Conservation (phyloP, 2,797 vertebrate species). For the Cichlasoma orientale region DNA sequence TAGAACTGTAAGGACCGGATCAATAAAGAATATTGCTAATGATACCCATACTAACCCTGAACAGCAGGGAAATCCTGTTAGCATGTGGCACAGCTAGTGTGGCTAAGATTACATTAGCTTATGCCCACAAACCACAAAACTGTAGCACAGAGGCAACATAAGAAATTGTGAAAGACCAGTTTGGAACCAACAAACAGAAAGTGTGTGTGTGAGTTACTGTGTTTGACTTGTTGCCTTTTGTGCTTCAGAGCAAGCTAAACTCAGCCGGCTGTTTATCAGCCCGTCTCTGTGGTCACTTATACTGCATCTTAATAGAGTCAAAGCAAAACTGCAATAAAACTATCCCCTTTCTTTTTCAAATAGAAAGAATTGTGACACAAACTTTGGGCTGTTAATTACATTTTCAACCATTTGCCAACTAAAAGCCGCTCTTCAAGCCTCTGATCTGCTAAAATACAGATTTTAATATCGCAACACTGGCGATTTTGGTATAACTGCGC, state of each 20-base stretch:
- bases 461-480: neutral
- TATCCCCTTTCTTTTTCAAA: neutral
- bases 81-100: too few species aligned
- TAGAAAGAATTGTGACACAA: neutral
- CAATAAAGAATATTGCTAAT: too few species aligned
- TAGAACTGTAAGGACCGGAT: neutral
- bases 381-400: neutral
- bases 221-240: neutral
- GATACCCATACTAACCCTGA: too few species aligned
- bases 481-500: neutral
- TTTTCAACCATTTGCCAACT: neutral
- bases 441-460: neutral
- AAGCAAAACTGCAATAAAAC: neutral
- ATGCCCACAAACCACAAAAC: neutral
- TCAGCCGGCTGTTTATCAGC: neutral
- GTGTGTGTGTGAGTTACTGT: neutral
- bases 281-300: neutral
- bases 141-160: neutral
- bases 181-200: neutral
- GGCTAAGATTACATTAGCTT: neutral
- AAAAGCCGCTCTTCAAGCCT: neutral
- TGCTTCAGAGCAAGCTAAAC: neutral
- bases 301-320: neutral
- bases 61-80: too few species aligned
- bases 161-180: conserved; percentile 1